These are phyloP conservation scores for Gerosis bhagava DNA, from an alignment of 2,888 invertebrate species.

Conservation along the genomic window DNA sequence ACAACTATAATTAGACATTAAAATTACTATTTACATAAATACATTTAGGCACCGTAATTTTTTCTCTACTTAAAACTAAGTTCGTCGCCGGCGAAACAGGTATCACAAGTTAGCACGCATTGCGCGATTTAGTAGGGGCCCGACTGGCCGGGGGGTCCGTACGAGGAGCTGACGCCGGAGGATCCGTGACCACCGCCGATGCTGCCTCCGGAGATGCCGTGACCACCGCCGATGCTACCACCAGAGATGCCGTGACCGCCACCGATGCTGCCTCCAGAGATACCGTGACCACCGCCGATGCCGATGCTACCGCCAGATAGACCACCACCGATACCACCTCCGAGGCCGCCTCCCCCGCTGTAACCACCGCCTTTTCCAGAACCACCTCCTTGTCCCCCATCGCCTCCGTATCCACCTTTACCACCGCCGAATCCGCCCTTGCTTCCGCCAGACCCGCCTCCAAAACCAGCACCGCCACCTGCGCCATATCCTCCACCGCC, in stretches of 20 bases:
- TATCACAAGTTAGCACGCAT: constrained; percentile 72
- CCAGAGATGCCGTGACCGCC: constrained; percentile 51
- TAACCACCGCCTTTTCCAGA: constrained; percentile 41
- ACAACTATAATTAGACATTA: constrained; percentile 78
- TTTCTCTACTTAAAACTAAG: constrained; percentile 78
- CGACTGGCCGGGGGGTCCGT: constrained; percentile 86
- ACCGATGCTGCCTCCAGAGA: constrained; percentile 43
- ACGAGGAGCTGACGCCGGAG: constrained; percentile 79
- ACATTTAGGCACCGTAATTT: constrained; percentile 83
- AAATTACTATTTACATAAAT: constrained; percentile 83
- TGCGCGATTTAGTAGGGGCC: constrained; percentile 83
- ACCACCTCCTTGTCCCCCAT: constrained; percentile 37
- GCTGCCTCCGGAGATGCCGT: constrained; percentile 40
- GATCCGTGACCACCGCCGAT: constrained; percentile 52
- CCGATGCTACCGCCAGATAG: constrained; percentile 41
- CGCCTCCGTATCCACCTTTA: constrained; percentile 47
- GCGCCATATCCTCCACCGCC: constrained; percentile 57
- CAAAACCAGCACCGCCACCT: constrained; percentile 42
- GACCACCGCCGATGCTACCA: constrained; percentile 44
- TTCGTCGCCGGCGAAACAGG: constrained; percentile 77
- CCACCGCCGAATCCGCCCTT: constrained; percentile 37
- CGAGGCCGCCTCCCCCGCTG: constrained; percentile 46
- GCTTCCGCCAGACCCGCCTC: constrained; percentile 42
- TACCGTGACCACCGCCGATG: constrained; percentile 45
- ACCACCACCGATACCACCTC: constrained; percentile 45